Percentiles rank a stretch among this genome's conserved stretches.
Evolutionary conservation across 1,140 invertebrate species (phyloP).

Genomic region (Diachasma alloeum): DNA sequence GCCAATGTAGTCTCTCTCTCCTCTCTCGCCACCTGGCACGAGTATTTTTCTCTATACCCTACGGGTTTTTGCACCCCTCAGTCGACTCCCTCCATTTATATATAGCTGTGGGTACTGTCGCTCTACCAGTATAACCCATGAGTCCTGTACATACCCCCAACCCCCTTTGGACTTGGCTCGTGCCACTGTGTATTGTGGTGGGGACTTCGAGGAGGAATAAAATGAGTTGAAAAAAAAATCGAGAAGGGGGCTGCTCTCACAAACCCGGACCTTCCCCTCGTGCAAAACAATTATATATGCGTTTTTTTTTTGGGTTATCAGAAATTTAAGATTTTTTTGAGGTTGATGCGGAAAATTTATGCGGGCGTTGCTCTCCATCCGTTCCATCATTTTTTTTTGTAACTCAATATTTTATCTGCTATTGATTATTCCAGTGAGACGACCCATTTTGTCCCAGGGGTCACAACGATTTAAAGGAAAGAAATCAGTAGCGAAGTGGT

Average conservation of each 20-base stretch:
- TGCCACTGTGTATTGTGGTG: constrained; percentile 48
- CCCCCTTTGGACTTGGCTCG: constrained; percentile 48
- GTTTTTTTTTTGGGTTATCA: neutral
- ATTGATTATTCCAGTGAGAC: too few relatives aligned
- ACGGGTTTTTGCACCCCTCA: constrained; percentile 40
- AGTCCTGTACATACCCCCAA: constrained; percentile 29
- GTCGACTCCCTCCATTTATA: constrained; percentile 10
- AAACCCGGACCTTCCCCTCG: neutral
- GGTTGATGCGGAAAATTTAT: neutral
- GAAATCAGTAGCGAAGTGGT: too few relatives aligned
- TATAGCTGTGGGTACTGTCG: neutral
- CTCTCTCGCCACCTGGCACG: constrained; percentile 46
- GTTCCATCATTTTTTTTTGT: neutral
- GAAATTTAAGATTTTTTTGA: neutral
- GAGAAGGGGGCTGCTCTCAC: neutral
- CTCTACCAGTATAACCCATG: constrained; percentile 1
- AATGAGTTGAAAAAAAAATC: neutral
- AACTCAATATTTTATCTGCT: neutral
- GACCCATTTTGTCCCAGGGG: neutral
- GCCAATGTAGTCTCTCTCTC: constrained; percentile 35
- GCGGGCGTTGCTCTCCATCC: too few relatives aligned
- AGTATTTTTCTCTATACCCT: constrained; percentile 36
- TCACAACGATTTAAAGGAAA: too few relatives aligned
- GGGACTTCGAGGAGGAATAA: neutral
- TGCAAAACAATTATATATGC: neutral